Conservation (phyloP, 2,113 vertebrate species). For the Megaleporinus macrocephalus region DNA sequence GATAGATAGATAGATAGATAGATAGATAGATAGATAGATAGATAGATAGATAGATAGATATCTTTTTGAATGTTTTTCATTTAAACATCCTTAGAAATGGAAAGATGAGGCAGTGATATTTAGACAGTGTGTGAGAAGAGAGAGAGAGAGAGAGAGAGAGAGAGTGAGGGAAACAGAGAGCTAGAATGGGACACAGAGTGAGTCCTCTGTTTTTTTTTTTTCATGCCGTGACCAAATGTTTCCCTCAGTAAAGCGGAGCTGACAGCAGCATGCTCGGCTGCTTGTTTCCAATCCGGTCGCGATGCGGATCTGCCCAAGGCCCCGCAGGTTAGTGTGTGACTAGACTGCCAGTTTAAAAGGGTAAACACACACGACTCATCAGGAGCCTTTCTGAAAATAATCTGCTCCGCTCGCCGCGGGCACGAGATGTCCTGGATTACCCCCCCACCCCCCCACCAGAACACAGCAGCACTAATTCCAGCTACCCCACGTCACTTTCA, state of each 20-base stretch:
- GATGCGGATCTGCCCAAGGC: constrained; percentile 23
- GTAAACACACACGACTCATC: constrained; percentile 28
- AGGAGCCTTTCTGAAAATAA: constrained; percentile 37
- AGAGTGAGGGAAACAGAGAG: not conserved
- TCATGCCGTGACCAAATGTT: constrained; percentile 6
- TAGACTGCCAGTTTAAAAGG: constrained; percentile 42
- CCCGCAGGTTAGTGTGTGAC: constrained; percentile 40
- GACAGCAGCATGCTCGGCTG: constrained; percentile 45
- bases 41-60: no score
- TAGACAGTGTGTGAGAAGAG: not conserved
- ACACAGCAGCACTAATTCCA: not conserved
- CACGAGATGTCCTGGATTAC: not conserved
- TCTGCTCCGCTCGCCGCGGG: not conserved
- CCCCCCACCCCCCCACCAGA: no score
- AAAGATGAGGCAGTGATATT: no score
- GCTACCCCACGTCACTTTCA: not conserved
- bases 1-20: no score
- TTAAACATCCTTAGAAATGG: no score
- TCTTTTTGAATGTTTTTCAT: no score
- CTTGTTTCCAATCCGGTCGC: not conserved
- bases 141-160: constrained; percentile 1
- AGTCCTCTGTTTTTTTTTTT: not conserved
- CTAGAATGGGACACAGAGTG: not conserved
- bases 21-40: no score
- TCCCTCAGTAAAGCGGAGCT: constrained; percentile 26